Evolutionary conservation across 1,140 invertebrate species (phyloP).

Genomic region (Chlorops oryzae): DNA sequence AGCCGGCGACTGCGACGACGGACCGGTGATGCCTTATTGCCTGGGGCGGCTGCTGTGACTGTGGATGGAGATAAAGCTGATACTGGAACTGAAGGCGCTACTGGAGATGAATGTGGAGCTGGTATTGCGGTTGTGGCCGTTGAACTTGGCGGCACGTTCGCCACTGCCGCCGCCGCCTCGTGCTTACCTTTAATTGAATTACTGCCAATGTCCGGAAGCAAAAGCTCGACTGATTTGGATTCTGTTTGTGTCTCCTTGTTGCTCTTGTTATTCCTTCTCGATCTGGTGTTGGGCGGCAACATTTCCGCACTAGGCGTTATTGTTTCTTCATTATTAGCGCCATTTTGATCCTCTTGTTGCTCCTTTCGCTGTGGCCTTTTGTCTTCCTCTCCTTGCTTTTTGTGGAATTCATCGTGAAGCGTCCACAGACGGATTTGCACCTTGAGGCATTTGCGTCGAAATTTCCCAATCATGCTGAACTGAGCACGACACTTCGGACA

Average conservation of each 20-base stretch:
- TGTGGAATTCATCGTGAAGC: slow-evolving; percentile 10
- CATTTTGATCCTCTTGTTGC: not conserved
- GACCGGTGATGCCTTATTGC: too few relatives aligned
- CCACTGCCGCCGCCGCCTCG: not conserved
- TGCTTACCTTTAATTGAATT: slow-evolving; percentile 16
- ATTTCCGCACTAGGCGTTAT: not conserved
- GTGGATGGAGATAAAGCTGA: too few relatives aligned
- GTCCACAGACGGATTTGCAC: slow-evolving; percentile 32
- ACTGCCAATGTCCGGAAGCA: slow-evolving; percentile 6
- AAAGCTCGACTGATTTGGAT: slow-evolving; percentile 6
- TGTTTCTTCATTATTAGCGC: too few relatives aligned
- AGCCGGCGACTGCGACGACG: too few relatives aligned
- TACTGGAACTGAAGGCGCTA: slow-evolving; percentile 7
- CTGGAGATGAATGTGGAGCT: slow-evolving; percentile 7
- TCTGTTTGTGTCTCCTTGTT: too few relatives aligned
- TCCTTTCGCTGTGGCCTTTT: not conserved
- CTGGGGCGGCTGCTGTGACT: too few relatives aligned
- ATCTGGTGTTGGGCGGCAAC: not conserved
- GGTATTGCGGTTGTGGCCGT: not conserved
- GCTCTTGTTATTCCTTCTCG: slow-evolving; percentile 3
- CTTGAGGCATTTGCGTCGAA: slow-evolving; percentile 36
- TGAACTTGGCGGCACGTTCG: not conserved
- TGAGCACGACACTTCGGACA: slow-evolving; percentile 40
- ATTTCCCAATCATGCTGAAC: slow-evolving; percentile 41
- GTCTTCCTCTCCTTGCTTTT: not conserved